Evolutionary conservation across 2,113 vertebrate genomes (phyloP).

Genomic region (Sardina pilchardus): DNA sequence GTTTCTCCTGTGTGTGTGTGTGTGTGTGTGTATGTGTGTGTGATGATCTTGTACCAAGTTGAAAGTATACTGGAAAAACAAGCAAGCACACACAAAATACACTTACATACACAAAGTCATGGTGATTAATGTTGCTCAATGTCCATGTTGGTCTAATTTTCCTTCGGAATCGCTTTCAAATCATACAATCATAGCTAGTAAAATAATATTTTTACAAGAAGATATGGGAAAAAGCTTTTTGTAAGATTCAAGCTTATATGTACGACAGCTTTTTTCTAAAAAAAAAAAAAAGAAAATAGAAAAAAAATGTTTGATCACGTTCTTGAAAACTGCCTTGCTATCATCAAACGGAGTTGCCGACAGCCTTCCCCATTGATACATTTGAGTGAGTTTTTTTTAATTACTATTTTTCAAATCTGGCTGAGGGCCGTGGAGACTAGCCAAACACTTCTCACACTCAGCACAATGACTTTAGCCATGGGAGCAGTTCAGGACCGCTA

Average conservation of each 20-base stretch:
- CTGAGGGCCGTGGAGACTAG: not conserved
- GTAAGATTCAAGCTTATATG: not conserved
- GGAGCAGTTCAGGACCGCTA: constrained; percentile 21
- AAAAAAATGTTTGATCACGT: not conserved
- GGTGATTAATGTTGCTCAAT: not conserved
- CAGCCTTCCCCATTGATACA: not conserved
- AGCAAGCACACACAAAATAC: not conserved
- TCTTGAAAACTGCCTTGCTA: constrained; percentile 11
- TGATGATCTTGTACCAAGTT: not conserved
- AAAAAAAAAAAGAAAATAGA: not conserved
- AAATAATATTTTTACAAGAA: constrained; percentile 9
- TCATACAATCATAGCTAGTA: constrained; percentile 9
- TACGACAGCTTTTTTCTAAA: constrained; percentile 17
- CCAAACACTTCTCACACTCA: not conserved
- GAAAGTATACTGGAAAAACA: not conserved
- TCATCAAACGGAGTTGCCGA: not conserved
- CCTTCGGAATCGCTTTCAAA: not conserved
- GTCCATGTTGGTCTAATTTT: not conserved
- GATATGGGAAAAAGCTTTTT: not conserved
- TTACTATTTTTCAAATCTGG: not conserved
- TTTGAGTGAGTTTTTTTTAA: not conserved
- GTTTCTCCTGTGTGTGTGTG: not conserved
- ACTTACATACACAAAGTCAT: not conserved
- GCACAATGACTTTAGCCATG: constrained; percentile 16
- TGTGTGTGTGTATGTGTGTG: not conserved